A percentile compares a stretch with the other conserved stretches of the same genome.
Evolutionary conservation across 2,888 invertebrate genomes (phyloP).

Genomic region (Synergus umbraculus): DNA sequence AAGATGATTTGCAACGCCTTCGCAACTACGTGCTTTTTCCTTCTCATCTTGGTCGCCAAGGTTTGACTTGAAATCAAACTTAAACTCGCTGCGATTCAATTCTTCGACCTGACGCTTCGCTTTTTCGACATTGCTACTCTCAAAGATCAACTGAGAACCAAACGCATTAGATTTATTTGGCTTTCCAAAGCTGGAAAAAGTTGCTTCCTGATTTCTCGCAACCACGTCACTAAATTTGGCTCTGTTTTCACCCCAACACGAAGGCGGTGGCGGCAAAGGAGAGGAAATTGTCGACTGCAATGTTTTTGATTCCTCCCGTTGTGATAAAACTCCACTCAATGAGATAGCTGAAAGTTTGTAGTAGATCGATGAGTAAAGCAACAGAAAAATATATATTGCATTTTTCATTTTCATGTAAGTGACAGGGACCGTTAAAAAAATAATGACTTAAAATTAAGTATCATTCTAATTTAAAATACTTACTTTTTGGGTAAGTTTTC

Average conservation of each 20-base stretch:
- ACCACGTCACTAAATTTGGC: conserved; percentile 82
- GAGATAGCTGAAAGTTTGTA: conserved; percentile 50
- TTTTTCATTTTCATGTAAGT: no score
- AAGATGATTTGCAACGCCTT: conserved; percentile 58
- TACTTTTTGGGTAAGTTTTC: conserved; percentile 63
- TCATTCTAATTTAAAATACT: conserved; percentile 8
- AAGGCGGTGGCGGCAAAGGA: conserved; percentile 73
- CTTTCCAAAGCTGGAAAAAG: conserved; percentile 59
- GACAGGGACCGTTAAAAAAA: no score
- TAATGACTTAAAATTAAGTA: no score
- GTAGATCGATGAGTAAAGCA: conserved; percentile 24
- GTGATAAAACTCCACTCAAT: conserved; percentile 57
- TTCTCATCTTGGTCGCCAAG: conserved; percentile 54
- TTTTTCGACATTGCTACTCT: conserved; percentile 51
- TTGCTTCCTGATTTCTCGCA: conserved; percentile 78
- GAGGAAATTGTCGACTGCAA: conserved; percentile 51
- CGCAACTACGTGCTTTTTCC: conserved; percentile 47
- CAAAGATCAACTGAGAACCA: conserved; percentile 51
- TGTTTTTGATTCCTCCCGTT: conserved; percentile 60
- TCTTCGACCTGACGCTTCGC: conserved; percentile 50
- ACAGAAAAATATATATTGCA: neutral
- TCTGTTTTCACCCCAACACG: conserved; percentile 79
- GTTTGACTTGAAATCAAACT: conserved; percentile 46
- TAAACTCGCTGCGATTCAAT: conserved; percentile 49
- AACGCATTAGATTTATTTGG: conserved; percentile 60